phyloP scores from a whole-genome alignment of 2,888 invertebrate species.

The Homarus gammarus region DNA sequence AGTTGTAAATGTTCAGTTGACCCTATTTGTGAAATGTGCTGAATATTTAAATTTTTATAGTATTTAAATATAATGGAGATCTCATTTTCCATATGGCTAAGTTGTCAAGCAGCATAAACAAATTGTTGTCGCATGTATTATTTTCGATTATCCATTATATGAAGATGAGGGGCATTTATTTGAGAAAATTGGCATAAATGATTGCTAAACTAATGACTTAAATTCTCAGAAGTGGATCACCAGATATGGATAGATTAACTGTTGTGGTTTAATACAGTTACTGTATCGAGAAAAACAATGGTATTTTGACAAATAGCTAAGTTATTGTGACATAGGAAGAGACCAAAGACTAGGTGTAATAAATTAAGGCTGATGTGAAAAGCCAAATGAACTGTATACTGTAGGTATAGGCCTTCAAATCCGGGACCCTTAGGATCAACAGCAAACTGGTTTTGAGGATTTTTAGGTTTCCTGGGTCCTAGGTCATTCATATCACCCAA shows the following conservation, averaged over 20 bases:
- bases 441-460: too few species aligned
- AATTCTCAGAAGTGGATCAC: not conserved
- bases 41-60: conserved; percentile 30
- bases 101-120: conserved; percentile 20
- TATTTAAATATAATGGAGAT: conserved; percentile 7
- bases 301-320: not conserved
- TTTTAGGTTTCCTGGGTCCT: too few species aligned
- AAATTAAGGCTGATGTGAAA: too few species aligned
- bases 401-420: too few species aligned
- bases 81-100: conserved; percentile 29
- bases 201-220: not conserved
- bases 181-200: not conserved
- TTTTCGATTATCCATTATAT: not conserved
- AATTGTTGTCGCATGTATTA: conserved; percentile 8
- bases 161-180: not conserved
- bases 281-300: too few species aligned
- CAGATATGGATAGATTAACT: not conserved
- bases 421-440: too few species aligned
- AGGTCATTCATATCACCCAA: too few species aligned
- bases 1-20: conserved; percentile 3
- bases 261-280: not conserved
- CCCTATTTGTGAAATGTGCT: conserved; percentile 3
- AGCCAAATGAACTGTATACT: too few species aligned
- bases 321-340: not conserved
- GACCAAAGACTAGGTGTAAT: not conserved